Conservation (phyloP, 2,113 vertebrate species). For the Hyperopisus bebe region DNA sequence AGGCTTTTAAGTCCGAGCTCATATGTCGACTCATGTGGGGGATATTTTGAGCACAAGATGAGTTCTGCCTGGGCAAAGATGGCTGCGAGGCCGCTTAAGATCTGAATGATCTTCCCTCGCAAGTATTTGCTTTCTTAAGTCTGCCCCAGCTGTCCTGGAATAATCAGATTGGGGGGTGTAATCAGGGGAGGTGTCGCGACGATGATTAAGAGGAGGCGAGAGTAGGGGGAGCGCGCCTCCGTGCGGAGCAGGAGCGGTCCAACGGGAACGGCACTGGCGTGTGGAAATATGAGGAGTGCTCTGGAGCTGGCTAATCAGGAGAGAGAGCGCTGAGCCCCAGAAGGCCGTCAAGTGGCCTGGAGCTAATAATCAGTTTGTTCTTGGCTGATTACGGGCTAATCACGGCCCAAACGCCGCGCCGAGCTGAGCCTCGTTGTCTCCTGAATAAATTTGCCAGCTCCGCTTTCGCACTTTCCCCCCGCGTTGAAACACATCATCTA, state of each 20-base stretch:
- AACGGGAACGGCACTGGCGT: constrained; percentile 58
- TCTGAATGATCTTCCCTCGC: constrained; percentile 48
- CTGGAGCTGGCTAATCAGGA: constrained; percentile 73
- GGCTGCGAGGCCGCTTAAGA: constrained; percentile 41
- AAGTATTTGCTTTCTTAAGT: constrained; percentile 71
- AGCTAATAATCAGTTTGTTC: constrained; percentile 90
- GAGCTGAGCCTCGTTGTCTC: constrained; percentile 53
- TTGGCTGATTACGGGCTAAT: constrained; percentile 89
- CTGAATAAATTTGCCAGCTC: constrained; percentile 59
- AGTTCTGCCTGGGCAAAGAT: background rate
- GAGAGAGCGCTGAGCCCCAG: constrained; percentile 70
- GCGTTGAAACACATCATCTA: constrained; percentile 44
- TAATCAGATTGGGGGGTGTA: constrained; percentile 71
- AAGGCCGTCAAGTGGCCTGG: constrained; percentile 73
- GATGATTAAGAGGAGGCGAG: constrained; percentile 69
- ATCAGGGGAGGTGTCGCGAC: constrained; percentile 76
- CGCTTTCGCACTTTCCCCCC: constrained; percentile 52
- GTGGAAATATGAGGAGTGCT: constrained; percentile 67
- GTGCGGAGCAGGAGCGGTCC: constrained; percentile 48
- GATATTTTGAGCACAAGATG: constrained; percentile 1
- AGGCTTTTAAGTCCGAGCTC: background rate
- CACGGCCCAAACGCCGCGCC: constrained; percentile 68
- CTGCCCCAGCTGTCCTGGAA: constrained; percentile 57
- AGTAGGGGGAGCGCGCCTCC: constrained; percentile 50
- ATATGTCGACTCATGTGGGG: background rate